A percentile compares a stretch with the other conserved stretches of the same genome.
Conservation (phyloP, 2,797 vertebrate species). For the Parambassis ranga region DNA sequence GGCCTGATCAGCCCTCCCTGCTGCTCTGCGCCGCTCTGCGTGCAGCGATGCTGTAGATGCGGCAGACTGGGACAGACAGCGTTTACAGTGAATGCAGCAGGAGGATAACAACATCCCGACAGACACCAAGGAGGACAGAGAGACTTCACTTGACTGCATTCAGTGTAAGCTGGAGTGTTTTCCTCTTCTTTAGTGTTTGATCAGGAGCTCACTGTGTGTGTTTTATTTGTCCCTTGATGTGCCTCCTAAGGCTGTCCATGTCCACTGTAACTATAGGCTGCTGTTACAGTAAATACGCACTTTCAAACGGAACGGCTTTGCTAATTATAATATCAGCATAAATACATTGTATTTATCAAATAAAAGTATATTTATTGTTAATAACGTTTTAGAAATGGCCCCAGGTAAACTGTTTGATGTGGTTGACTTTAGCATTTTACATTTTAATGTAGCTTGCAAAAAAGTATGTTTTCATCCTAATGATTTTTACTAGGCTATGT, state of each 20-base stretch:
- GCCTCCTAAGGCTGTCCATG: background rate
- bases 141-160: background rate
- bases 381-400: too few species aligned
- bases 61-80: conserved; percentile 14
- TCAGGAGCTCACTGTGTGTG: background rate
- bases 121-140: conserved; percentile 8
- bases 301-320: too few species aligned
- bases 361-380: too few species aligned
- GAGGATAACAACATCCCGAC: conserved; percentile 33
- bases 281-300: too few species aligned
- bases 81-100: conserved; percentile 33
- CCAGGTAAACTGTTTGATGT: too few species aligned
- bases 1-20: background rate
- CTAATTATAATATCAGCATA: background rate
- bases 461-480: too few species aligned
- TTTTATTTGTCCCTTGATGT: too few species aligned
- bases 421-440: too few species aligned
- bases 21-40: background rate
- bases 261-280: too few species aligned
- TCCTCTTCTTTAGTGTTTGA: too few species aligned
- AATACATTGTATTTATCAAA: background rate
- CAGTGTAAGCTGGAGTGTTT: conserved; percentile 31
- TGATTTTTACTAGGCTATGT: too few species aligned
- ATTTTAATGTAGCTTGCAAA: too few species aligned
- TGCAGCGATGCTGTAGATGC: conserved; percentile 43